Base-by-base conservation (phyloP, 2,113 vertebrate species). In the Strix aluco region DNA sequence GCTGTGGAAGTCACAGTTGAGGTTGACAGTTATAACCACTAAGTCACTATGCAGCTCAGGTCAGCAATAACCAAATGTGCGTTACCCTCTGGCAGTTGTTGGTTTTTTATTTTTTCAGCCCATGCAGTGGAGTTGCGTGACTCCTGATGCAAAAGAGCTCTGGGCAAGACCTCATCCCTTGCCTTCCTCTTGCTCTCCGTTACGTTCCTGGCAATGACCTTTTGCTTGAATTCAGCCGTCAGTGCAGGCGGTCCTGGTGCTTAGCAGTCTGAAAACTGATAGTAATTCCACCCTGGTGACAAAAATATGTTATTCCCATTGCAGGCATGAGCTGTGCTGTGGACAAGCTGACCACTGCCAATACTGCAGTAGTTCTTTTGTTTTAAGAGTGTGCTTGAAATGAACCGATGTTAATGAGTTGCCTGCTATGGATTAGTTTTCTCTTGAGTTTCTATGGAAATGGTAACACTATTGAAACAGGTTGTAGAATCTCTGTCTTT, bases 41-140 rank as follows among this genome's bases (percentile, higher is more conserved):
- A 81, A 44, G 63, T 88, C 92, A 29, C 85, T 69, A 12, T 79
- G 91, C 89, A 94, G 86, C 86, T 96, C 95, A 88, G 94, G 86
- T 69, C 91, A 95, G 91, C 92, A 91, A 29, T 91, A 94, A 90
- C 84, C 89, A 73, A 83, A 90, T 5, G 8, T 34, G n/a, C 8
- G 38, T 73, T 65, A 61, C 27, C 13, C 47, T 63, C 6, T 1
- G 58, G 77, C 74, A 72, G 27, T 7, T 59, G 82, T 46, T 78
- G 23, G 19, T 13, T 17, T 47, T 7, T 29, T 29, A 26, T 36
- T 87, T 80, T 58, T 20, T 34, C 66, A 51, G 57, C 69, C 46
- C 0, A 0, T 18, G 62, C 52, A 13, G 14, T 54, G 66, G 19
- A 86, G 32, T 32, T 34, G 5, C 0, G 4, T 29, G 38, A 21